A percentile compares a stretch with the other conserved stretches of the same genome.
Conservation (phyloP, 2,113 vertebrate species). For the Bujurquina vittata region DNA sequence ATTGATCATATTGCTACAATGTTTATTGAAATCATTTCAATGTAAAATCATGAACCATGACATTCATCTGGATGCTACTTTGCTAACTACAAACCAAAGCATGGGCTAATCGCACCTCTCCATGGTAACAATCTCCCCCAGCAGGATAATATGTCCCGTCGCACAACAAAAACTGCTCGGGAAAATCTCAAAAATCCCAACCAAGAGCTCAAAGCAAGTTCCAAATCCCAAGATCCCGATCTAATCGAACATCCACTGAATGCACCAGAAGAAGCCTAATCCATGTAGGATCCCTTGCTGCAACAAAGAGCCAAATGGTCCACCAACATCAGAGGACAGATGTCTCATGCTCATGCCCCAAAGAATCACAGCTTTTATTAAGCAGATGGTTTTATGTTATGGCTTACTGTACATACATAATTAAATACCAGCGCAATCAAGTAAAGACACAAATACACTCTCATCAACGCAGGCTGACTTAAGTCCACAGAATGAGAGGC, state of each 20-base stretch:
- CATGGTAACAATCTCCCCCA: background rate
- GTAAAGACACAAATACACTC: background rate
- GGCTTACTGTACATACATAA: background rate
- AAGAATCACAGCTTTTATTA: background rate
- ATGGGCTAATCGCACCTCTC: background rate
- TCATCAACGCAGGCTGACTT: background rate
- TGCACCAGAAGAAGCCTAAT: background rate
- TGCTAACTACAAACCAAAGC: background rate
- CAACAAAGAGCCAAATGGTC: background rate
- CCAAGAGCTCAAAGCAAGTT: background rate
- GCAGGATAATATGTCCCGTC: too few species aligned
- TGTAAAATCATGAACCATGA: too few species aligned
- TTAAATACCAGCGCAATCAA: background rate
- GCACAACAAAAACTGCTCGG: background rate
- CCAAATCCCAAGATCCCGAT: background rate
- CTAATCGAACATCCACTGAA: background rate
- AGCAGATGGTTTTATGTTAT: background rate
- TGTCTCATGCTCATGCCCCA: background rate
- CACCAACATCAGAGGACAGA: background rate
- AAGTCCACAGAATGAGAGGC: constrained; percentile 12
- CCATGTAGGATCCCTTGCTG: background rate
- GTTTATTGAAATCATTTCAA: background rate
- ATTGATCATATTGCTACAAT: background rate
- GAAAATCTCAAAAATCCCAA: background rate
- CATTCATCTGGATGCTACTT: background rate